A percentile compares a stretch with the other conserved stretches of the same genome.
These are phyloP conservation scores for Chloromyia formosa DNA, from an alignment of 2,888 invertebrate species.

Conservation along the genomic window DNA sequence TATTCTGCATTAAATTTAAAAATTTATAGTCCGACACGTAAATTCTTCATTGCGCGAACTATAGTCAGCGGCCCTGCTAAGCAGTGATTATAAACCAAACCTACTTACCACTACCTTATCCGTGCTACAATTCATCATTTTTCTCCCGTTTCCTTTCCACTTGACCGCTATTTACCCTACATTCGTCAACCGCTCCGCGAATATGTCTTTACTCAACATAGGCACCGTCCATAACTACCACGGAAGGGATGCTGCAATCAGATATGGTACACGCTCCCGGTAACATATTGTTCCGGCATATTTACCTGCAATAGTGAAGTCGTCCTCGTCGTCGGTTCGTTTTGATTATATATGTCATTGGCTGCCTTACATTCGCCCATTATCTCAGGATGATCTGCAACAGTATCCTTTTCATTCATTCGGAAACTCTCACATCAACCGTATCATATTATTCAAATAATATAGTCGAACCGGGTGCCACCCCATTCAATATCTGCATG, in stretches of 20 bases:
- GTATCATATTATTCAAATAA: conserved; percentile 31
- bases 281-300: conserved; percentile 39
- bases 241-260: conserved; percentile 44
- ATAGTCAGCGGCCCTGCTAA: no score
- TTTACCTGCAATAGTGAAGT: conserved; percentile 35
- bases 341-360: conserved; percentile 35
- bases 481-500: conserved; percentile 2
- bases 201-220: not conserved
- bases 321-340: conserved; percentile 13
- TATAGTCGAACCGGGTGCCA: not conserved
- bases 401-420: conserved; percentile 40
- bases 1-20: no score
- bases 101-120: no score
- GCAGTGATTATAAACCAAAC: no score
- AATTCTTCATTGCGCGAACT: no score
- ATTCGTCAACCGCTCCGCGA: not conserved
- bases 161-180: no score
- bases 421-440: conserved; percentile 38
- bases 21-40: no score
- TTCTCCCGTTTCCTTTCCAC: no score
- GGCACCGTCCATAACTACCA: no score
- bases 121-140: no score
- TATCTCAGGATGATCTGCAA: conserved; percentile 45
- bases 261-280: conserved; percentile 43
- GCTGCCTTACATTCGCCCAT: conserved; percentile 28